These are phyloP conservation scores for Minunthozetes semirufus DNA, from an alignment of 2,888 invertebrate species.

Conservation along the genomic window DNA sequence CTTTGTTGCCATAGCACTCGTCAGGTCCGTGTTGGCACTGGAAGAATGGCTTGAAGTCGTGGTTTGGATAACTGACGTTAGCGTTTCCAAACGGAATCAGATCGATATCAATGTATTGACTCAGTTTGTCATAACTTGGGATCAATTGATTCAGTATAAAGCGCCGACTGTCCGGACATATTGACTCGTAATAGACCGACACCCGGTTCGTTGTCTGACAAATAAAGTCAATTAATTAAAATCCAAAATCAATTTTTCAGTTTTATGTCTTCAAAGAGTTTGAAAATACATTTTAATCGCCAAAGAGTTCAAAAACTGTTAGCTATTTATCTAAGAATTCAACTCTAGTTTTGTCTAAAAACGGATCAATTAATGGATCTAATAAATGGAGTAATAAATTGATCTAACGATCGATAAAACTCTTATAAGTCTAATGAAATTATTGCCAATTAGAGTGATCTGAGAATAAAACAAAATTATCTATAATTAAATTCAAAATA, in stretches of 20 bases:
- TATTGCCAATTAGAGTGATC: background rate
- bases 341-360: too few relatives aligned
- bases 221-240: background rate
- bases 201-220: slow-evolving; percentile 2
- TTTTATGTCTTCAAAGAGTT: background rate
- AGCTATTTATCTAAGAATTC: too few relatives aligned
- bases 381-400: background rate
- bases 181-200: slow-evolving; percentile 33
- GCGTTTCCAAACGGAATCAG: slow-evolving; percentile 34
- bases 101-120: slow-evolving; percentile 33
- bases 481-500: background rate
- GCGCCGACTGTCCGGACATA: slow-evolving; percentile 32
- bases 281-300: background rate
- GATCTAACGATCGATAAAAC: background rate
- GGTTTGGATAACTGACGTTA: slow-evolving; percentile 34
- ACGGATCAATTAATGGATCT: background rate
- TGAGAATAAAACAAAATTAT: background rate
- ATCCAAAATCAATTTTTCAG: background rate
- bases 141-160: slow-evolving; percentile 31
- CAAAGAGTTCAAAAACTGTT: too few relatives aligned
- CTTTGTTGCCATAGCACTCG: slow-evolving; percentile 42
- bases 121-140: slow-evolving; percentile 32
- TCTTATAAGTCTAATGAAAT: background rate
- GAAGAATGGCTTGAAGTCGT: slow-evolving; percentile 36
- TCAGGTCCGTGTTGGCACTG: slow-evolving; percentile 41